These are phyloP conservation scores for Sipha flava DNA, from an alignment of 1,140 invertebrate genomes.

Conservation along the genomic window DNA sequence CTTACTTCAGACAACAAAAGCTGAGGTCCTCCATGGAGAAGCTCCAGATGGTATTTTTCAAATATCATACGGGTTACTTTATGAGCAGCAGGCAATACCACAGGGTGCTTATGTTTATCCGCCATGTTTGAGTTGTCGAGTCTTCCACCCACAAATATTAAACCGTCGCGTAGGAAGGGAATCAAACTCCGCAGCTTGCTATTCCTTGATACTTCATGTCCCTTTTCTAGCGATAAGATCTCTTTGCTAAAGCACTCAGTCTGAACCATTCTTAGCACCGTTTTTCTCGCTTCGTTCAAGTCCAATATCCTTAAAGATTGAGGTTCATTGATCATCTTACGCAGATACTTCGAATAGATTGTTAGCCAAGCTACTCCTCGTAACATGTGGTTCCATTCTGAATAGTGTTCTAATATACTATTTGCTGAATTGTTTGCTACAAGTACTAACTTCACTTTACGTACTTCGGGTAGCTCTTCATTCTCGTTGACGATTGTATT, in stretches of 20 bases:
- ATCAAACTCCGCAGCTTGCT: too few relatives aligned
- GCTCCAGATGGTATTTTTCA: not conserved
- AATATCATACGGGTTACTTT: not conserved
- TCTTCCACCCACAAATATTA: not conserved
- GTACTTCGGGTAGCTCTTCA: not conserved
- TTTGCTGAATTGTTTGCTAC: not conserved
- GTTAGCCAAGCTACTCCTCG: not conserved
- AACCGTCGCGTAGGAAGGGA: not conserved
- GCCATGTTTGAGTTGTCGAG: not conserved
- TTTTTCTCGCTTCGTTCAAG: not conserved
- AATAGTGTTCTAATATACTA: not conserved
- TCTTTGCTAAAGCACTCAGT: not conserved
- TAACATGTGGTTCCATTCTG: too few relatives aligned
- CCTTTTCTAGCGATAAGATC: not conserved
- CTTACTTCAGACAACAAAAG: not conserved
- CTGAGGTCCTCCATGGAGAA: not conserved
- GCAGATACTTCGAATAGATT: not conserved
- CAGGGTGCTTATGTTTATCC: not conserved
- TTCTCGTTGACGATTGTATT: not conserved
- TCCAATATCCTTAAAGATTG: not conserved
- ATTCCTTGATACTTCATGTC: not conserved
- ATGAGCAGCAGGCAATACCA: not conserved
- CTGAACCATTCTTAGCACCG: slow-evolving; percentile 24
- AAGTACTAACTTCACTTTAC: not conserved
- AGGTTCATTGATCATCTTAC: not conserved